Conservation (phyloP, 2,888 invertebrate genomes). For the Drosophila villosipedis region DNA sequence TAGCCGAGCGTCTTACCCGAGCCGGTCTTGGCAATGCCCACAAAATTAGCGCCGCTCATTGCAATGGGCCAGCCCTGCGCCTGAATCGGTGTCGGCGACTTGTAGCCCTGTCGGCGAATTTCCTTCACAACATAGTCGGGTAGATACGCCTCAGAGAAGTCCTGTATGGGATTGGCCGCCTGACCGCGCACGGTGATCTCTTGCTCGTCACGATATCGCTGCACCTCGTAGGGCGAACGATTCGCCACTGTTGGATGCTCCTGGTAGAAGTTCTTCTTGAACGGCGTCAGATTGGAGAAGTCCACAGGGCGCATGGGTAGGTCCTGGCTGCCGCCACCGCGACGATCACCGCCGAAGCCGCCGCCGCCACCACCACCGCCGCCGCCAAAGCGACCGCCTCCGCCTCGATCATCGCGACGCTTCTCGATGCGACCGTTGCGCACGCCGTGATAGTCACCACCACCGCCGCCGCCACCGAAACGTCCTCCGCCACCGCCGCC, state of each 20-base stretch:
- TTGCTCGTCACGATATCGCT: constrained; percentile 88
- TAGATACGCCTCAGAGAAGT: constrained; percentile 92
- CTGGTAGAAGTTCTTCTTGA: constrained; percentile 94
- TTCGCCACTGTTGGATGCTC: constrained; percentile 89
- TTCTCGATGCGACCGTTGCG: constrained; percentile 83
- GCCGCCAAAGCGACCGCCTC: constrained; percentile 91
- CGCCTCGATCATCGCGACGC: constrained; percentile 85
- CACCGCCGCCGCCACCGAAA: constrained; percentile 90
- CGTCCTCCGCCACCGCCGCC: constrained; percentile 68
- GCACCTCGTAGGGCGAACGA: constrained; percentile 90
- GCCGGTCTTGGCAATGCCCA: constrained; percentile 94
- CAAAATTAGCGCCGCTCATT: constrained; percentile 92
- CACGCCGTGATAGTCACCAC: constrained; percentile 89
- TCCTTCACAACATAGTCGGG: constrained; percentile 90
- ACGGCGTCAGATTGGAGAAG: constrained; percentile 88
- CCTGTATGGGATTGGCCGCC: constrained; percentile 91
- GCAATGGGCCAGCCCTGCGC: constrained; percentile 95
- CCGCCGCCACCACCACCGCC: constrained; percentile 91
- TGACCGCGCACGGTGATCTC: constrained; percentile 92
- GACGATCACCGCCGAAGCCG: constrained; percentile 75
- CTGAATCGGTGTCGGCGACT: constrained; percentile 93
- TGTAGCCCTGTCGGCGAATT: constrained; percentile 89
- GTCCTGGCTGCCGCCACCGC: constrained; percentile 87
- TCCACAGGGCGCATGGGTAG: constrained; percentile 93
- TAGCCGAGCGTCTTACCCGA: constrained; percentile 93